phyloP scores from a whole-genome alignment of 37 sponge, comb jelly and placozoan species.

The Oscarella lobularis region DNA sequence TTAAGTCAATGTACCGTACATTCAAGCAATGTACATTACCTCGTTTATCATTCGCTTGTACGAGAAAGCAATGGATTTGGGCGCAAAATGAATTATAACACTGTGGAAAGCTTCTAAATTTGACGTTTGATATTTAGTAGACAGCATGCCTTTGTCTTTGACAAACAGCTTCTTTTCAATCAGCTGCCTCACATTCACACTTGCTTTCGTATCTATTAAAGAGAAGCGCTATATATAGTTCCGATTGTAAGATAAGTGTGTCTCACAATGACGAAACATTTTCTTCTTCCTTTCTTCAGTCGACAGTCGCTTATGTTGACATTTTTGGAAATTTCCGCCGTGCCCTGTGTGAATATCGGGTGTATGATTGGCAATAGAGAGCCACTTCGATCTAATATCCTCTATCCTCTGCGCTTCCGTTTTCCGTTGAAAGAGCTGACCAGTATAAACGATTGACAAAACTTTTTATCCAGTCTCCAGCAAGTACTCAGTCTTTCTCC shows the following conservation, averaged over 20 bases:
- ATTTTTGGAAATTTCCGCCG: constrained; percentile 13
- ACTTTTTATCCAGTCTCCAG: constrained; percentile 22
- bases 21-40: too few species aligned
- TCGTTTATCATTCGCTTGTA: constrained; percentile 35
- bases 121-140: constrained; percentile 31
- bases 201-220: constrained; percentile 16
- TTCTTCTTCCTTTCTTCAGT: constrained; percentile 17
- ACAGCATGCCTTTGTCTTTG: constrained; percentile 22
- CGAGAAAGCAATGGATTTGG: constrained; percentile 29
- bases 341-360: constrained; percentile 29
- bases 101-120: constrained; percentile 39
- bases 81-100: constrained; percentile 46
- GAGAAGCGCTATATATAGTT: neutral
- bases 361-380: constrained; percentile 28
- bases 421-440: constrained; percentile 22
- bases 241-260: neutral
- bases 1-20: too few species aligned
- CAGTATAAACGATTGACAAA: constrained; percentile 24
- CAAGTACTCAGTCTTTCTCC: constrained; percentile 20
- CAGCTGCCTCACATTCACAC: constrained; percentile 19
- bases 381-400: constrained; percentile 28
- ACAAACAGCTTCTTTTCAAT: constrained; percentile 5
- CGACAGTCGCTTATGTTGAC: constrained; percentile 11
- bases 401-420: constrained; percentile 5
- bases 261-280: constrained; percentile 33